Evolutionary conservation across 2,888 invertebrate species (phyloP).

Genomic region (Anorthoa munda): DNA sequence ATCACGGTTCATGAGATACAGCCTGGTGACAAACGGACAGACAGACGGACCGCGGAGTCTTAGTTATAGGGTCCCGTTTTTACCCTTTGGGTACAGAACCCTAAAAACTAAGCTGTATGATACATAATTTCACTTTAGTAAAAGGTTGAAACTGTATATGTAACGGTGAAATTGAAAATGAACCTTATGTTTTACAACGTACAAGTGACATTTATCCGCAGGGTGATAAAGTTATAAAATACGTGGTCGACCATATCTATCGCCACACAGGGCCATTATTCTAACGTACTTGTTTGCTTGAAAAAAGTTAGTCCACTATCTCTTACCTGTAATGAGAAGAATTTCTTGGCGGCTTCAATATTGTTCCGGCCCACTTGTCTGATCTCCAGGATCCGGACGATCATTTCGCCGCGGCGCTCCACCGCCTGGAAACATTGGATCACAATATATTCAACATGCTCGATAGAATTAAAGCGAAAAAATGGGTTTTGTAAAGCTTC

Average conservation of each 20-base stretch:
- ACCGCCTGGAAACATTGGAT: slow-evolving; percentile 91
- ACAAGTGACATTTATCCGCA: too few relatives aligned
- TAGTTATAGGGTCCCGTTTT: too few relatives aligned
- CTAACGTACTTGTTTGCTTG: too few relatives aligned
- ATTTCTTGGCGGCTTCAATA: slow-evolving; percentile 96
- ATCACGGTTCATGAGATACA: too few relatives aligned
- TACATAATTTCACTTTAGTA: too few relatives aligned
- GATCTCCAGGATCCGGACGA: slow-evolving; percentile 97
- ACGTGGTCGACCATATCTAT: neutral
- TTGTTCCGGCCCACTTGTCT: slow-evolving; percentile 97
- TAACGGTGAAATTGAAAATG: too few relatives aligned
- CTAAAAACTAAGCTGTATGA: too few relatives aligned
- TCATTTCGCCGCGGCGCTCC: slow-evolving; percentile 98
- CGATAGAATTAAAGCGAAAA: slow-evolving; percentile 11
- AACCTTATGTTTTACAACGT: neutral
- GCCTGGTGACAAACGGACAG: too few relatives aligned
- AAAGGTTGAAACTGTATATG: neutral
- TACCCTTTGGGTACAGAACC: too few relatives aligned
- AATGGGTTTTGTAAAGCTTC: neutral
- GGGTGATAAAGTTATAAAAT: neutral
- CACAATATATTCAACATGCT: slow-evolving; percentile 49
- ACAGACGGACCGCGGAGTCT: too few relatives aligned
- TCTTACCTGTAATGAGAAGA: slow-evolving; percentile 94
- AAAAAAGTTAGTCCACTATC: neutral
- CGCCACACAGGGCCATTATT: too few relatives aligned